Evolutionary conservation across 2,113 vertebrate species (phyloP).

Genomic region (Scopus umbretta): DNA sequence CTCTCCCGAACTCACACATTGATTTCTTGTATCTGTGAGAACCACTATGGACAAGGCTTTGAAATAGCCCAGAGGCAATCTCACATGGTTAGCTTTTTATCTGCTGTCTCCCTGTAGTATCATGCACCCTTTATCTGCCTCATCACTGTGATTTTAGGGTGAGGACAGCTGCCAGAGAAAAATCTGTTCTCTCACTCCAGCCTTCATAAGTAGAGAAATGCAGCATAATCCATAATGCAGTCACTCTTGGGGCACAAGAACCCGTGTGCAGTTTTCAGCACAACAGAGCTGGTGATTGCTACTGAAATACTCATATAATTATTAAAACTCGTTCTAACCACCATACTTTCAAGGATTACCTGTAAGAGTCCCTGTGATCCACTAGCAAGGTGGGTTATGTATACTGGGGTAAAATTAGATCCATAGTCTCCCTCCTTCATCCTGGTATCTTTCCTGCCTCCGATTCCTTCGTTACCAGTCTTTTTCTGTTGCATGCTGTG

Average conservation of each 20-base stretch:
- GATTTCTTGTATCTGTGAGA: neutral
- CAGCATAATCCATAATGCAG: neutral
- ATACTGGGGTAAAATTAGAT: neutral
- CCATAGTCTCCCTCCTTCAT: neutral
- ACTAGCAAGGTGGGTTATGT: neutral
- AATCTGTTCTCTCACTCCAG: neutral
- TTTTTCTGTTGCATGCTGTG: neutral
- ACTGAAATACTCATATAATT: neutral
- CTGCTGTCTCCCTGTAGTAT: neutral
- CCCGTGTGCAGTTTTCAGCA: neutral
- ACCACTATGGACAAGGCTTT: neutral
- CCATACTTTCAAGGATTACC: neutral
- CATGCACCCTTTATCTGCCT: neutral
- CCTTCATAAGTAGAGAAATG: neutral
- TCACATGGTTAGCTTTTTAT: neutral
- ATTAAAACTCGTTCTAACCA: neutral
- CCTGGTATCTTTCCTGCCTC: neutral
- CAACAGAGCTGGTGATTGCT: neutral
- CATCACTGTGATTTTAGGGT: neutral
- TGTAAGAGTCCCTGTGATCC: neutral
- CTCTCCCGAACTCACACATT: neutral
- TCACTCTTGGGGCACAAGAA: accelerated
- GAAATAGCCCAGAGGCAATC: neutral
- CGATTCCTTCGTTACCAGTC: neutral
- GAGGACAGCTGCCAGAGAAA: neutral